Base-by-base conservation (phyloP, 2,888 invertebrate genomes). In the Habrosyne pyritoides region DNA sequence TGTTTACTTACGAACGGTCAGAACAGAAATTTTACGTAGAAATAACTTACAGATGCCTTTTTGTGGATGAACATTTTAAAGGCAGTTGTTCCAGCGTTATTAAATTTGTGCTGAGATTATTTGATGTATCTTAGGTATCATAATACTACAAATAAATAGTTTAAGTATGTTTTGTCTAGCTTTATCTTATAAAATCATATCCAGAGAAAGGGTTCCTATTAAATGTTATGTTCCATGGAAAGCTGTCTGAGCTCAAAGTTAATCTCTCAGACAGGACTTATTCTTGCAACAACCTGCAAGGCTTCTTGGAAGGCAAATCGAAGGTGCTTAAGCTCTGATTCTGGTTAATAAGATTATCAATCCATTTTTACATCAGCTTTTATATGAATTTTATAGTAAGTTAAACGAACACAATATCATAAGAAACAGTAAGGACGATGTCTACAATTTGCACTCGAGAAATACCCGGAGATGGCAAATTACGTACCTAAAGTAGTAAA, bases 401-500 rank as follows among this genome's bases (percentile, higher is more conserved):
- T 4, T 5, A 14, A 12, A 36, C 0, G 3, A 14, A 12, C 1
- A 36, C n/a, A 2, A 14, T 12, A 10, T 33, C 33, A 33, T 4
- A 24, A 36, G 36, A 36, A 1, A 36, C n/a, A n/a, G 14, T 14
- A 12, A 36, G 12, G 36, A 36, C 36, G 36, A 36, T 36, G 14
- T 36, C 36, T 14, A 6, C 36, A 36, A 14, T 42, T 47, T 49
- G 46, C 49, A 21, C 36, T 14, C 36, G 42, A 21, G 26, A 64
- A 52, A 64, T 58, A 61, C 51, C 55, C 57, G 59, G 56, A 65
- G 60, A 60, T 61, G 64, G 73, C 66, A 74, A 81, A 83, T 83
- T 81, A 77, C 79, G 72, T 76, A 73, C 69, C n/a, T n/a, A n/a
- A 24, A 71, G 67, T 71, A 71, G 64, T 72, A 75, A 79, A 77